Percentiles rank a stretch among this genome's conserved stretches.
phyloP scores from a whole-genome alignment of 2,113 vertebrate genomes.

The Pseudorasbora parva region DNA sequence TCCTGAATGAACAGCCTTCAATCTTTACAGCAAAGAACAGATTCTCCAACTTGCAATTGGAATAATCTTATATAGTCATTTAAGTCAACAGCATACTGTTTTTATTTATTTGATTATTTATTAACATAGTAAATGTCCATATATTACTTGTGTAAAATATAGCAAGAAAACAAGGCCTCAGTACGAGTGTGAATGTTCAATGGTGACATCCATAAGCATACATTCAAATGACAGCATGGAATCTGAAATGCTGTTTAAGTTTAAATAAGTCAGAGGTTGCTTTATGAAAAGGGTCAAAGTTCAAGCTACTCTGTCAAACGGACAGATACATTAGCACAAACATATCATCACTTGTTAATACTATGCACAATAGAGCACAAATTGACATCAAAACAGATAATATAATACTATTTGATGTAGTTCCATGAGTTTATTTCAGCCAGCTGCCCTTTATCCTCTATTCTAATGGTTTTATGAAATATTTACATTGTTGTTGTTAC shows the following conservation, averaged over 20 bases:
- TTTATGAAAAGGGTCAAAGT: not conserved
- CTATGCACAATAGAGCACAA: not conserved
- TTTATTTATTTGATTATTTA: not conserved
- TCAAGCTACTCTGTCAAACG: not conserved
- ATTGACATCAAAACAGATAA: not conserved
- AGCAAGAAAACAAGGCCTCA: not conserved
- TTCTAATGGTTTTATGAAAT: not conserved
- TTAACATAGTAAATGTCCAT: not conserved
- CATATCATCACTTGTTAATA: not conserved
- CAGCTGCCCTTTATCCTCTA: constrained; percentile 10
- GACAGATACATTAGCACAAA: not conserved
- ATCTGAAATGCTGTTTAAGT: constrained; percentile 2
- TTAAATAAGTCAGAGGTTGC: not conserved
- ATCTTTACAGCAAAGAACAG: not conserved
- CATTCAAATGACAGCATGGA: not conserved
- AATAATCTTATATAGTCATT: not conserved
- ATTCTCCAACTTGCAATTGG: not conserved
- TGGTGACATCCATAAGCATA: not conserved
- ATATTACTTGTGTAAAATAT: constrained; percentile 8
- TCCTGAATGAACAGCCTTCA: not conserved
- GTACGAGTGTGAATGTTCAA: not conserved
- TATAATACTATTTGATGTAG: not conserved
- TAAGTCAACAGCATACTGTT: not conserved
- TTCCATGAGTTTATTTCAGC: not conserved
- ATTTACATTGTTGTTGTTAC: constrained; percentile 1